Base-by-base conservation (phyloP, 2,113 vertebrate species). In the Hystrix cristata region DNA sequence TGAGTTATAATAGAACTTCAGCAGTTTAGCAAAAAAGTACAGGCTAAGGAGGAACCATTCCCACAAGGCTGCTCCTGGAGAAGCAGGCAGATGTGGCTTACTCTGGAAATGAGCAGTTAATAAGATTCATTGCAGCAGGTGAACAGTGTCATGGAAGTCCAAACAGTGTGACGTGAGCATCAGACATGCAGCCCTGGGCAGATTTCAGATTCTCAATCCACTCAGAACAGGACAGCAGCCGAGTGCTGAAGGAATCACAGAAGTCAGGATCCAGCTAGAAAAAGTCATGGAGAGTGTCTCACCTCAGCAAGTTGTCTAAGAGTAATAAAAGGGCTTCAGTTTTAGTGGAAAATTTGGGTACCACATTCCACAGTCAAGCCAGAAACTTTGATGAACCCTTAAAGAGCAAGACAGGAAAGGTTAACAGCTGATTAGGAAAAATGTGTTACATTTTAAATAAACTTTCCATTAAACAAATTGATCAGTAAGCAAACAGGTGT, bases 391-490 rank as follows among this genome's bases (percentile, higher is more conserved):
- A 57, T 79, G 46, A 80, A 19, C 8, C 8, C 19, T 79, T 53
- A 25, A 94, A 65, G n/a, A 93, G 85, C 2, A 25, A 93, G 59
- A 79, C 2, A 87, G 11, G 7, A 74, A 87, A 74, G 14, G 8
- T 5, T 34, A 88, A 67, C 27, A 86, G 15, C 65, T 3, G 59
- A 14, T 11, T 38, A 16, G 14, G 38, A 38, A 55, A 55, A 57
- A 6, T 51, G 43, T 13, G 23, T 53, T 91, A 64, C 46, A 78
- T 91, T 96, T 91, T 95, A 91, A 97, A 95, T 85, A 93, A 96
- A 89, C 15, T 69, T 43, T 12, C 81, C 74, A 59, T 91, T 96
- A 82, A 79, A 57, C 64, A 93, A 96, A 94, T 11, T 62, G 51
- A 84, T 90, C 86, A 83, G 74, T 76, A 64, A 87, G 55, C 67